These are phyloP conservation scores for Sapajus apella DNA, from an alignment of 2,113 vertebrate genomes.

Conservation along the genomic window DNA sequence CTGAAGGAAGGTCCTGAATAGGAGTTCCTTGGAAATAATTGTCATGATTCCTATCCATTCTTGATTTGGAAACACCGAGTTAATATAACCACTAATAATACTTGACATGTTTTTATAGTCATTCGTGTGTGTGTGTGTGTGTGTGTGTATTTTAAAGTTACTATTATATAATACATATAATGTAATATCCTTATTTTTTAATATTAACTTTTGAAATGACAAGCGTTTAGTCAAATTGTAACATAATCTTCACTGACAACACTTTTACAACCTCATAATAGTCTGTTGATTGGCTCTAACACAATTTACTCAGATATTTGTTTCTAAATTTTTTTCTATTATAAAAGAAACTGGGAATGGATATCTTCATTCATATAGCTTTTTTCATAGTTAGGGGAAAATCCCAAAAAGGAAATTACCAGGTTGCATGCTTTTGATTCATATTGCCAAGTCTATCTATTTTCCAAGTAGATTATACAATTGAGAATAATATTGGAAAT, in stretches of 20 bases:
- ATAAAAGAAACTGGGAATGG: background rate
- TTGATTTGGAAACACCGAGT: too few species aligned
- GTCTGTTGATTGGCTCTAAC: background rate
- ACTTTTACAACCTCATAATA: background rate
- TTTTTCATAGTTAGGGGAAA: background rate
- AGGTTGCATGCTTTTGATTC: background rate
- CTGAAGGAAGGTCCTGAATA: too few species aligned
- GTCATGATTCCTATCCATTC: too few species aligned
- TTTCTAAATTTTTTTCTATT: background rate
- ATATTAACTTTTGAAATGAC: background rate
- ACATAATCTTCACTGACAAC: background rate
- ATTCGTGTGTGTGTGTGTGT: too few species aligned
- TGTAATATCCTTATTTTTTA: background rate
- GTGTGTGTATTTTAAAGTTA: background rate
- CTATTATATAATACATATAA: background rate
- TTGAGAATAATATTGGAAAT: background rate
- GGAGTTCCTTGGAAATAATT: too few species aligned
- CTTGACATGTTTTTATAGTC: too few species aligned
- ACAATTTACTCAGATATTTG: background rate
- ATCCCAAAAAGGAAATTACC: background rate
- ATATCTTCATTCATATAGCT: background rate
- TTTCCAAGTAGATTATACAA: background rate
- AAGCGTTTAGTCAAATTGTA: constrained; percentile 13
- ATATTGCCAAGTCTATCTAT: background rate
- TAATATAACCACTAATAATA: too few species aligned